Evolutionary conservation across 2,888 invertebrate species (phyloP).

Genomic region (Psylliodes chrysocephalus): DNA sequence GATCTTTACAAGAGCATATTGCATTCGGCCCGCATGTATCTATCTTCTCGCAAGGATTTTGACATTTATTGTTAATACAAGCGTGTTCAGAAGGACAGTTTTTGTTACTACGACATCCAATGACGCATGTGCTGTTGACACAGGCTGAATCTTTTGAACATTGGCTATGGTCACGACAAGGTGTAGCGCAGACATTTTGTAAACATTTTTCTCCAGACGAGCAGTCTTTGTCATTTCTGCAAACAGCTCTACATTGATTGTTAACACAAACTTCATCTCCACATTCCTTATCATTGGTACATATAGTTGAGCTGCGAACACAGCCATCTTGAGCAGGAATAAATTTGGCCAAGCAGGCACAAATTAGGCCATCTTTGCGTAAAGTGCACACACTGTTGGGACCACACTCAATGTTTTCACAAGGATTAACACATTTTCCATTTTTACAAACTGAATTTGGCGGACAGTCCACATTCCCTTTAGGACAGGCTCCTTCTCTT

Average conservation of each 20-base stretch:
- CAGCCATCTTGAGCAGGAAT: slow-evolving; percentile 79
- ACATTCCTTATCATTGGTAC: slow-evolving; percentile 79
- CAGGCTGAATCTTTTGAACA: slow-evolving; percentile 85
- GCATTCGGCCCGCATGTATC: slow-evolving; percentile 88
- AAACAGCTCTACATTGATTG: slow-evolving; percentile 86
- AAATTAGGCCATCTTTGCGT: slow-evolving; percentile 80
- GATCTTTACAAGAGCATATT: slow-evolving; percentile 79
- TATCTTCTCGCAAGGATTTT: slow-evolving; percentile 81
- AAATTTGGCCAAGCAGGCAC: slow-evolving; percentile 81
- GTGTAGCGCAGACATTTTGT: slow-evolving; percentile 81
- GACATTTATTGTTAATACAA: slow-evolving; percentile 86
- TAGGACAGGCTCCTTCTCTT: slow-evolving; percentile 79
- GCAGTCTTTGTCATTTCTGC: slow-evolving; percentile 81
- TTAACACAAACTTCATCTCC: slow-evolving; percentile 81
- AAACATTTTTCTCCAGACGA: slow-evolving; percentile 81
- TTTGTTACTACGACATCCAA: slow-evolving; percentile 86
- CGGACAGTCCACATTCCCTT: slow-evolving; percentile 81
- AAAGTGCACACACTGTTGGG: slow-evolving; percentile 83
- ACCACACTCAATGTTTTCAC: slow-evolving; percentile 80
- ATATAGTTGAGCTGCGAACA: slow-evolving; percentile 74
- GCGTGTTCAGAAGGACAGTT: slow-evolving; percentile 82
- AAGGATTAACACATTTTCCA: slow-evolving; percentile 82
- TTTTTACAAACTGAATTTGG: slow-evolving; percentile 76
- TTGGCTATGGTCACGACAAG: slow-evolving; percentile 84
- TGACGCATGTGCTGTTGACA: slow-evolving; percentile 78